Conservation (phyloP, 1,140 invertebrate genomes). For the Caenorhabditis brenneri region DNA sequence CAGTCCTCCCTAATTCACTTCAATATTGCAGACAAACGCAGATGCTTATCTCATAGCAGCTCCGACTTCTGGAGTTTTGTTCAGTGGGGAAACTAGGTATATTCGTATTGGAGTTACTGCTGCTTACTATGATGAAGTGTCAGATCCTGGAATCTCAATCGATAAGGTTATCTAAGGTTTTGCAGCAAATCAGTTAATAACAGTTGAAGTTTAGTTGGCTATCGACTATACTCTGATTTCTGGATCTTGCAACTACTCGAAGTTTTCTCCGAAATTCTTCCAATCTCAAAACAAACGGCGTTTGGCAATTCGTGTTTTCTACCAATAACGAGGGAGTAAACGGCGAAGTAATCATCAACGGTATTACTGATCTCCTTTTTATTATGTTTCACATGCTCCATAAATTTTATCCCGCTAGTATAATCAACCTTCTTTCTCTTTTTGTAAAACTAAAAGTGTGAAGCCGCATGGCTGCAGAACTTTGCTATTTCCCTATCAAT, state of each 20-base stretch:
- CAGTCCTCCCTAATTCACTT: not conserved
- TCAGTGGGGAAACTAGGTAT: not conserved
- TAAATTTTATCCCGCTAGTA: too few species aligned
- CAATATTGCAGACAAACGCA: not conserved
- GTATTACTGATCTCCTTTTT: too few species aligned
- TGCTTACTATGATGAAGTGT: not conserved
- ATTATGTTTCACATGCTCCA: too few species aligned
- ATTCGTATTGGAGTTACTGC: not conserved
- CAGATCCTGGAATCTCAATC: not conserved
- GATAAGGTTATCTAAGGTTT: too few species aligned
- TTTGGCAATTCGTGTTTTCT: conserved; percentile 10
- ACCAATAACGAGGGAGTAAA: too few species aligned
- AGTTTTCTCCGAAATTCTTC: not conserved
- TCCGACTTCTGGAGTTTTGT: conserved; percentile 1
- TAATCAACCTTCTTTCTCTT: too few species aligned
- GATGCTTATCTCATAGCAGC: conserved; percentile 1
- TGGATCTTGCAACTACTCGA: not conserved
- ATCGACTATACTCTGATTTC: conserved; percentile 22
- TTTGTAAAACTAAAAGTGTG: too few species aligned
- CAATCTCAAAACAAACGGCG: not conserved
- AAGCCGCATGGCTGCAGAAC: too few species aligned
- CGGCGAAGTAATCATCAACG: too few species aligned
- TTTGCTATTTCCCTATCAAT: too few species aligned
- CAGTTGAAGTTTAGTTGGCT: not conserved
- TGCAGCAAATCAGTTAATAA: not conserved